These are phyloP conservation scores for Sarcophaga variegata DNA, from an alignment of 2,888 invertebrate species.

Conservation along the genomic window DNA sequence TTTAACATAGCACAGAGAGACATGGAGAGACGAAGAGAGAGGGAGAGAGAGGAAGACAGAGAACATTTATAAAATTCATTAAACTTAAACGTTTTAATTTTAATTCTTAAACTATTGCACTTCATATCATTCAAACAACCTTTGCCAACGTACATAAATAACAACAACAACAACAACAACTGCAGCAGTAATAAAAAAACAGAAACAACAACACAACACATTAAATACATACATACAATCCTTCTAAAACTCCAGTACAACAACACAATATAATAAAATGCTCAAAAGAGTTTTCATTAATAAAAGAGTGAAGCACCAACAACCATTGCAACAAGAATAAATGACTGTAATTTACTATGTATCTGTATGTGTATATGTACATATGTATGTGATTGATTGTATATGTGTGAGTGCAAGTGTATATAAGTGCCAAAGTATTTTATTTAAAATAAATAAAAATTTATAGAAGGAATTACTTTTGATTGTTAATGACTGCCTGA, in stretches of 20 bases:
- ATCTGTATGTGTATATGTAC: neutral
- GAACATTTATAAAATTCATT: constrained; percentile 54
- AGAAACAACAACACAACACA: no score
- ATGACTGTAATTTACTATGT: neutral
- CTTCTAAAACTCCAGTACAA: neutral
- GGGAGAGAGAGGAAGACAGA: neutral
- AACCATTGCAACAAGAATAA: neutral
- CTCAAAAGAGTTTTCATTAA: constrained; percentile 10
- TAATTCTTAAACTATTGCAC: constrained; percentile 42
- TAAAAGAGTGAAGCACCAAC: neutral
- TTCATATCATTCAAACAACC: constrained; percentile 6
- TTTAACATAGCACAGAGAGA: neutral
- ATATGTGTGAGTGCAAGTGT: neutral
- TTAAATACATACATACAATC: no score
- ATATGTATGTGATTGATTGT: neutral
- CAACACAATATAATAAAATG: neutral
- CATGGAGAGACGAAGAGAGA: no score
- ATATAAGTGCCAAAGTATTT: neutral
- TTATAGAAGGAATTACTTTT: neutral
- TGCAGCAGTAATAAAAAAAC: no score
- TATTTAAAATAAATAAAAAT: constrained; percentile 1
- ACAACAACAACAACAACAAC: no score
- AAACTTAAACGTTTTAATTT: constrained; percentile 52
- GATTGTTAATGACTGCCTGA: neutral
- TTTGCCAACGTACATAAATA: no score